Evolutionary conservation across 2,797 vertebrate genomes (phyloP).

Genomic region (Sarcoramphus papa): DNA sequence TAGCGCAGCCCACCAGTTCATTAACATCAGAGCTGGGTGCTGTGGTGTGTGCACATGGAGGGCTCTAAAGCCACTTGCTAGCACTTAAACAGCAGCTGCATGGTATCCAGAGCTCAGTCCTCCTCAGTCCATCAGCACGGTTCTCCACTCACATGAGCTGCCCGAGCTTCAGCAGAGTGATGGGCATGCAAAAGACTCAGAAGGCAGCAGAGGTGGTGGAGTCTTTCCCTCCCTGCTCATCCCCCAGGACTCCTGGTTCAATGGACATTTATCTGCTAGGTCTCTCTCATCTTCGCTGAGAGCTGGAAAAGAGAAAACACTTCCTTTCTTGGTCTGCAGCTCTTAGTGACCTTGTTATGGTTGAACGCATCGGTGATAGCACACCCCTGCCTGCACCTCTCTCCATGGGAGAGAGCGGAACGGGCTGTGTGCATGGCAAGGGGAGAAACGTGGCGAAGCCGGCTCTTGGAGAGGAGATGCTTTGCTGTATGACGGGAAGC

Average conservation of each 20-base stretch:
- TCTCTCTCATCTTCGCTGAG: neutral
- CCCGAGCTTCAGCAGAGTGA: neutral
- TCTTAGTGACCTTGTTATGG: neutral
- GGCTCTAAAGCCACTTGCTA: neutral
- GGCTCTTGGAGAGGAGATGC: neutral
- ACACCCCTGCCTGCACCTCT: neutral
- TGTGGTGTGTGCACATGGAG: neutral
- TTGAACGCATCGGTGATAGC: neutral
- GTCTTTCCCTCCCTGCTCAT: neutral
- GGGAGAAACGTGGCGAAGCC: neutral
- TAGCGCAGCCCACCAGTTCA: accelerated
- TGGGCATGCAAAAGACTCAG: neutral
- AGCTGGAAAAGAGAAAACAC: neutral
- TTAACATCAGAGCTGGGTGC: neutral
- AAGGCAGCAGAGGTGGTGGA: neutral
- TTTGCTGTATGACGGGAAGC: neutral
- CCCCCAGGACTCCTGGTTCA: neutral
- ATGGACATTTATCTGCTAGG: neutral
- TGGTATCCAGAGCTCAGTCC: neutral
- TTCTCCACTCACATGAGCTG: neutral
- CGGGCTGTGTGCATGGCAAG: neutral
- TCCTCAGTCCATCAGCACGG: neutral
- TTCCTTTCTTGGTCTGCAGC: neutral
- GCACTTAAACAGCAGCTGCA: neutral
- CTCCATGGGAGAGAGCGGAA: neutral